Evolutionary conservation across 2,797 vertebrate species (phyloP).

Genomic region (Odontamblyopus rebecca): DNA sequence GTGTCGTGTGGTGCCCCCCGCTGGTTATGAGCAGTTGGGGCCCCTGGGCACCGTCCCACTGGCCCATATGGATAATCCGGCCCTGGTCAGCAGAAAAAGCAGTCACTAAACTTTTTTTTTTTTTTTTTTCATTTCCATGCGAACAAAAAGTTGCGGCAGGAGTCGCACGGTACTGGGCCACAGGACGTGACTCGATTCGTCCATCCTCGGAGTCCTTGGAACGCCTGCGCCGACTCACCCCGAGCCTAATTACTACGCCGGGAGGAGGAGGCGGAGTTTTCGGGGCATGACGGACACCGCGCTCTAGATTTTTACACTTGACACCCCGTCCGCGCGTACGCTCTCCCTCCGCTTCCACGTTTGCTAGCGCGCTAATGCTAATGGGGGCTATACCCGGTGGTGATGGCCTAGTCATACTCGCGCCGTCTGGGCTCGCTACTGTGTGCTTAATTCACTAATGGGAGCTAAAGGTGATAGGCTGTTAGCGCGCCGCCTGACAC

Average conservation of each 20-base stretch:
- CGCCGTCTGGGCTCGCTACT: slow-evolving; percentile 40
- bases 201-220: slow-evolving; percentile 3
- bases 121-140: too few relatives aligned
- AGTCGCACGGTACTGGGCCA: neutral
- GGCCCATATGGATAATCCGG: too few relatives aligned
- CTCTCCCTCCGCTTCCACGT: neutral
- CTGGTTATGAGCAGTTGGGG: too few relatives aligned
- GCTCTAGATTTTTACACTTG: slow-evolving; percentile 15
- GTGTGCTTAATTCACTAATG: slow-evolving; percentile 79
- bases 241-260: slow-evolving; percentile 11
- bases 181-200: slow-evolving; percentile 6
- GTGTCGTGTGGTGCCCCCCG: too few relatives aligned
- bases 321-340: slow-evolving; percentile 2
- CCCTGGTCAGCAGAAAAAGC: too few relatives aligned
- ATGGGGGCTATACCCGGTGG: slow-evolving; percentile 31
- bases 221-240: slow-evolving; percentile 4
- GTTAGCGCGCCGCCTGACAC: slow-evolving; percentile 79
- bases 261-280: slow-evolving; percentile 12
- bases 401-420: slow-evolving; percentile 52
- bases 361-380: slow-evolving; percentile 31
- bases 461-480: slow-evolving; percentile 78
- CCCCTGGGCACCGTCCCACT: too few relatives aligned
- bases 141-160: neutral
- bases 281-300: slow-evolving; percentile 4
- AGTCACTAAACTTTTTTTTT: too few relatives aligned